Base-by-base conservation (phyloP, 2,888 invertebrate species). In the Hirtodrosophila trivittata region DNA sequence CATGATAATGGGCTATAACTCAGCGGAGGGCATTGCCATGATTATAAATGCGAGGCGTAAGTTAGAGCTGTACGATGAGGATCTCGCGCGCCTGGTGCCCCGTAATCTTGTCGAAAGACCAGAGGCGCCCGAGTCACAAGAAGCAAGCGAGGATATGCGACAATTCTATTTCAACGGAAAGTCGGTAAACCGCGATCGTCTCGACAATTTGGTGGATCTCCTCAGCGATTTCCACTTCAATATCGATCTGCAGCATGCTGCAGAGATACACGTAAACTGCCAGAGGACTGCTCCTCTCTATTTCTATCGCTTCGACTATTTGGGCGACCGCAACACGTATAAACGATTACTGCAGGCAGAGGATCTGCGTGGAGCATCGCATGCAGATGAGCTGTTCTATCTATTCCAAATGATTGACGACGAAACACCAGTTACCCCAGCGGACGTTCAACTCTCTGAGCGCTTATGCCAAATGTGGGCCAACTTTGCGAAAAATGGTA, bases 371-470 rank as follows among this genome's bases (percentile, higher is more conserved):
- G 94, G 94, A 1, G 92, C 93, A 0, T 92, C 92, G 30, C 94
- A 94, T 77, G 92, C 91, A 0, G 94, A 94, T 67, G 94, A 94
- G 0, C 87, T 93, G 0, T 92, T 92, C 8, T 94, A 94, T 70
- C 59, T 94, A 1, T 91, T 94, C 21, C 92, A 92, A 82, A 82
- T 82, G 66, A 57, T 60, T 0, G 67, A 58, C 9, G 78, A 87
- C 16, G 54, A 74, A 0, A 2, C 41, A 0, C 28, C 73, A 0
- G 58, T 85, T 0, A 51, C 73, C 0, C 51, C 81, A 4, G 60
- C 77, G 0, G 85, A 89, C 59, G 72, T 68, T 30, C 59, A 67
- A 14, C 90, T 93, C 6, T 89, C 92, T 3, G 87, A 91, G 16
- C 89, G 91, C 18, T 88, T 94, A 77, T 90, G 92, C n/a, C 86